A percentile compares a stretch with the other conserved stretches of the same genome.
Conservation (phyloP, 2,888 invertebrate genomes). For the Chymomyza procnemis region DNA sequence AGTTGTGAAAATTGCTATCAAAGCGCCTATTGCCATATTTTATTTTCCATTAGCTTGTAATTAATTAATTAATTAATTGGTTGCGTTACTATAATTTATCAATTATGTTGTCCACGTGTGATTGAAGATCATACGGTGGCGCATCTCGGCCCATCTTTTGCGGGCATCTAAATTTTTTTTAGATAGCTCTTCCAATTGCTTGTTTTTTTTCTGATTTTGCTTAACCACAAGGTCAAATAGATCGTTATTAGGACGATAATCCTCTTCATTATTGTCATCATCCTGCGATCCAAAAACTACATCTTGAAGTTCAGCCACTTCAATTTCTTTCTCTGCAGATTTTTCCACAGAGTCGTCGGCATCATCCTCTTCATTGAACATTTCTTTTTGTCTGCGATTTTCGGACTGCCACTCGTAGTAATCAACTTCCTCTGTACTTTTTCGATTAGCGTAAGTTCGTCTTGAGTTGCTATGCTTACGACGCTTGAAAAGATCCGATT, state of each 20-base stretch:
- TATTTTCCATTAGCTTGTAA: too few relatives aligned
- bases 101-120: too few relatives aligned
- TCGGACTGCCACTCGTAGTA: too few relatives aligned
- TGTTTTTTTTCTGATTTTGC: constrained; percentile 4
- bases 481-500: too few relatives aligned
- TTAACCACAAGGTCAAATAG: constrained; percentile 23
- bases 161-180: constrained; percentile 50
- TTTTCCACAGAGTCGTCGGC: neutral
- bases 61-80: too few relatives aligned
- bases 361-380: too few relatives aligned
- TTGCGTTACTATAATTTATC: constrained; percentile 2
- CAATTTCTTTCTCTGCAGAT: neutral
- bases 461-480: too few relatives aligned
- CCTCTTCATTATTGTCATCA: constrained; percentile 23
- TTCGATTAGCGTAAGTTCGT: too few relatives aligned
- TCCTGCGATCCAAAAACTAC: constrained; percentile 26
- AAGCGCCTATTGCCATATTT: too few relatives aligned
- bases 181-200: neutral
- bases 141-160: constrained; percentile 53
- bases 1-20: too few relatives aligned
- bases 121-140: constrained; percentile 52
- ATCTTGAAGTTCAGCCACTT: constrained; percentile 19
- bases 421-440: too few relatives aligned
- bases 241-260: constrained; percentile 22
- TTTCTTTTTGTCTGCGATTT: too few relatives aligned